Conservation (phyloP, 2,888 invertebrate species). For the Mongoloraphidia duomilia region DNA sequence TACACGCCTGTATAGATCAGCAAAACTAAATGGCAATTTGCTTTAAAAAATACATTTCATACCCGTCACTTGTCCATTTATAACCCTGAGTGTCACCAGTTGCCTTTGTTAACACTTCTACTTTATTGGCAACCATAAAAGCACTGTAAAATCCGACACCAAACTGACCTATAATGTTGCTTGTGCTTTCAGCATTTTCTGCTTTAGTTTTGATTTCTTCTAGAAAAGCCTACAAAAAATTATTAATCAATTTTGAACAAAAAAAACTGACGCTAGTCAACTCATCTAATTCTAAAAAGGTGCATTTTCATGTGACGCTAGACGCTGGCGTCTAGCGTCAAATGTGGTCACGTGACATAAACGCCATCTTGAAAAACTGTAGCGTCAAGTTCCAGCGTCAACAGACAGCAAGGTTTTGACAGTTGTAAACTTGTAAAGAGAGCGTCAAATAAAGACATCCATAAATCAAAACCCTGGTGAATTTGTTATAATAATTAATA, state of each 20-base stretch:
- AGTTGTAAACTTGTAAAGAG: no score
- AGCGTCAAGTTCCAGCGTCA: no score
- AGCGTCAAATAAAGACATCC: no score
- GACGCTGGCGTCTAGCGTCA: no score
- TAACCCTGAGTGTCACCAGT: constrained; percentile 54
- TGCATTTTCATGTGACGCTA: no score
- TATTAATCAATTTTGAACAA: neutral
- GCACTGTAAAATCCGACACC: constrained; percentile 97
- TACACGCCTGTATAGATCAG: neutral
- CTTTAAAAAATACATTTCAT: constrained; percentile 16
- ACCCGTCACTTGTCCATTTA: constrained; percentile 89
- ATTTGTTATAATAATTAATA: no score
- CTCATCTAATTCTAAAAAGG: no score
- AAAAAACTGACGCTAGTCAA: no score
- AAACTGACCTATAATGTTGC: constrained; percentile 89
- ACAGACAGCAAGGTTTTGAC: no score
- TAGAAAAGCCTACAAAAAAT: constrained; percentile 51
- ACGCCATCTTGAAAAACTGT: no score
- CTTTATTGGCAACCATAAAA: constrained; percentile 93
- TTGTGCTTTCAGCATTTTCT: constrained; percentile 42
- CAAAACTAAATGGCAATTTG: neutral
- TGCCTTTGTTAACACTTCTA: constrained; percentile 79
- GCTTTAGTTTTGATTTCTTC: constrained; percentile 64
- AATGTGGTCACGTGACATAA: no score
- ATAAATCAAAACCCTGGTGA: no score